Evolutionary conservation across 2,888 invertebrate species (phyloP).

Genomic region (Cephus spinipes): DNA sequence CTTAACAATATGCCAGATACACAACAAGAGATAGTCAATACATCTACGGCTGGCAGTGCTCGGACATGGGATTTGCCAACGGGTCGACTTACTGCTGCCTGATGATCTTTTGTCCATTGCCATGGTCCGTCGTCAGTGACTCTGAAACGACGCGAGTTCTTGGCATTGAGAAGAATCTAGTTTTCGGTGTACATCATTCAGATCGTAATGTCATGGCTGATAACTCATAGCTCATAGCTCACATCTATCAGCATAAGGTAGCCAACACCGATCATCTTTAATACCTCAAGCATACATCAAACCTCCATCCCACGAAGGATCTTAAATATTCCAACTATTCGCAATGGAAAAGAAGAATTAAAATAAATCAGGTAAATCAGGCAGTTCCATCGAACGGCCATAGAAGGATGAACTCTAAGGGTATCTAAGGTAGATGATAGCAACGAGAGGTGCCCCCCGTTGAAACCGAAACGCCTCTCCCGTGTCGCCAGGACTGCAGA

Average conservation of each 20-base stretch:
- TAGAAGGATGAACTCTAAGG: too few relatives aligned
- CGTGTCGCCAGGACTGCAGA: constrained; percentile 53
- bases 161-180: constrained; percentile 38
- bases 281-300: too few relatives aligned
- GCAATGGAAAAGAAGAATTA: too few relatives aligned
- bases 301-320: too few relatives aligned
- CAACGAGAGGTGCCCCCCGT: constrained; percentile 48
- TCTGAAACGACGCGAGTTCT: not conserved
- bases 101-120: constrained; percentile 38
- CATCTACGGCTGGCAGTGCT: constrained; percentile 33
- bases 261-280: too few relatives aligned
- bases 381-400: too few relatives aligned
- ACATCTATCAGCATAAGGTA: not conserved
- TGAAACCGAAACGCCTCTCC: constrained; percentile 60
- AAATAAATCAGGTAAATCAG: too few relatives aligned
- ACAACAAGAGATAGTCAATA: constrained; percentile 47
- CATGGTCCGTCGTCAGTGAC: constrained; percentile 13
- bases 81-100: constrained; percentile 9
- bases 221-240: constrained; percentile 16
- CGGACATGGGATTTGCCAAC: constrained; percentile 12
- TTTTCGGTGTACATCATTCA: constrained; percentile 42
- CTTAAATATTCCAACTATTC: too few relatives aligned
- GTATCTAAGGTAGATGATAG: too few relatives aligned
- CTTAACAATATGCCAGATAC: constrained; percentile 56
- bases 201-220: constrained; percentile 42